Percentiles rank a stretch among this genome's conserved stretches.
Conservation (phyloP, 2,888 invertebrate genomes). For the Sisyra terminalis region DNA sequence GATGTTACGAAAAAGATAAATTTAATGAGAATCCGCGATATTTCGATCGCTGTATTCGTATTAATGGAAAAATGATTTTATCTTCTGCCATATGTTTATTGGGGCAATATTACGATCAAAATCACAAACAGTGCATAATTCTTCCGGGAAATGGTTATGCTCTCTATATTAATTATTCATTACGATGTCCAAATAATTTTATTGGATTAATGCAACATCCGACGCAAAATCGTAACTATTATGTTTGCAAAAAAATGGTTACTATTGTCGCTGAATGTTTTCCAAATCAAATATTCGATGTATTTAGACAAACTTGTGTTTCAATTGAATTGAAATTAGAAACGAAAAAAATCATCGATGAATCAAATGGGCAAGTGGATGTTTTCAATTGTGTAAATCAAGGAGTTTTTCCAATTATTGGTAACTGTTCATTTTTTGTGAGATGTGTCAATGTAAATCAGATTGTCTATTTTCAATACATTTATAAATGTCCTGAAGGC, state of each 20-base stretch:
- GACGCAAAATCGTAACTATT: slow-evolving; percentile 25
- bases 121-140: slow-evolving; percentile 18
- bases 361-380: slow-evolving; percentile 16
- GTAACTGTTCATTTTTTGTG: slow-evolving; percentile 22
- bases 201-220: slow-evolving; percentile 24
- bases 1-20: not conserved
- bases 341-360: slow-evolving; percentile 13
- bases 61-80: not conserved
- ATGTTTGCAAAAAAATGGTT: slow-evolving; percentile 25
- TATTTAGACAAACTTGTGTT: slow-evolving; percentile 14
- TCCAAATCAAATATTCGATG: slow-evolving; percentile 19
- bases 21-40: not conserved
- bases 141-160: slow-evolving; percentile 27
- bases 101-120: slow-evolving; percentile 21
- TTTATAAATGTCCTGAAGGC: slow-evolving; percentile 21
- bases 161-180: slow-evolving; percentile 10
- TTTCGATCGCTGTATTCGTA: slow-evolving; percentile 1
- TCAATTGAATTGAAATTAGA: slow-evolving; percentile 5
- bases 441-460: slow-evolving; percentile 18
- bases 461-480: slow-evolving; percentile 16
- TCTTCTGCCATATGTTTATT: slow-evolving; percentile 9
- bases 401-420: slow-evolving; percentile 25
- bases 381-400: slow-evolving; percentile 16
- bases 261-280: slow-evolving; percentile 27
- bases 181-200: slow-evolving; percentile 23